Conservation (phyloP, 2,113 vertebrate species). For the Bostrychus sinensis region DNA sequence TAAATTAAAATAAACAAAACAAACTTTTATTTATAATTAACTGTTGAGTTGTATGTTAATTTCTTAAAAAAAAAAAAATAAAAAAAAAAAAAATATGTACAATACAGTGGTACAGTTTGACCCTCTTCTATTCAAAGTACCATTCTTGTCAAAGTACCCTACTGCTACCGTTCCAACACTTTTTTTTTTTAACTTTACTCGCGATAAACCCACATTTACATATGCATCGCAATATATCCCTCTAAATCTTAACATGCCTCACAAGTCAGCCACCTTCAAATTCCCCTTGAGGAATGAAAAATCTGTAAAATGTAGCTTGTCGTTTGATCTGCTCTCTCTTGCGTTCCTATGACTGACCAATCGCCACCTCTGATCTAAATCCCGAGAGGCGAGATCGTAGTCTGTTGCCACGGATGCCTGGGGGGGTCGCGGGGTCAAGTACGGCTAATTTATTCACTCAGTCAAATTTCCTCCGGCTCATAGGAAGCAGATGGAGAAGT, state of each 20-base stretch:
- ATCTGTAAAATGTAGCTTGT: conserved; percentile 69
- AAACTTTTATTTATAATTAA: too few relatives aligned
- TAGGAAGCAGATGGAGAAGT: conserved; percentile 79
- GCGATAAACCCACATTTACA: conserved; percentile 37
- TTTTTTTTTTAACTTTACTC: conserved; percentile 19
- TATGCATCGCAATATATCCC: not conserved
- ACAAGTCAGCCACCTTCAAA: conserved; percentile 68
- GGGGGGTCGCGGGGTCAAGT: conserved; percentile 79
- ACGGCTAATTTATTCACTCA: conserved; percentile 86
- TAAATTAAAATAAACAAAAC: too few relatives aligned
- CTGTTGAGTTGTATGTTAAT: too few relatives aligned
- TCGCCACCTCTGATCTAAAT: conserved; percentile 67
- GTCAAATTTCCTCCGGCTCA: conserved; percentile 81
- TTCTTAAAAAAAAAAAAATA: not conserved
- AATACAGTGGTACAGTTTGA: too few relatives aligned
- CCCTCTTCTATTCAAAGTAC: not conserved
- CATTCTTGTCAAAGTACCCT: not conserved
- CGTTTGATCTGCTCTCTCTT: conserved; percentile 62
- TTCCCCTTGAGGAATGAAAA: conserved; percentile 70
- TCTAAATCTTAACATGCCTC: conserved; percentile 49
- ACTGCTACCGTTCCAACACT: not conserved
- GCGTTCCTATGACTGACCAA: conserved; percentile 60
- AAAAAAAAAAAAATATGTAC: too few relatives aligned
- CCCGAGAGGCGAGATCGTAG: conserved; percentile 65
- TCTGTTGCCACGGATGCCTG: conserved; percentile 66